A percentile compares a stretch with the other conserved stretches of the same genome.
phyloP scores from a whole-genome alignment of 2,797 vertebrate species.

The Acanthopagrus latus region DNA sequence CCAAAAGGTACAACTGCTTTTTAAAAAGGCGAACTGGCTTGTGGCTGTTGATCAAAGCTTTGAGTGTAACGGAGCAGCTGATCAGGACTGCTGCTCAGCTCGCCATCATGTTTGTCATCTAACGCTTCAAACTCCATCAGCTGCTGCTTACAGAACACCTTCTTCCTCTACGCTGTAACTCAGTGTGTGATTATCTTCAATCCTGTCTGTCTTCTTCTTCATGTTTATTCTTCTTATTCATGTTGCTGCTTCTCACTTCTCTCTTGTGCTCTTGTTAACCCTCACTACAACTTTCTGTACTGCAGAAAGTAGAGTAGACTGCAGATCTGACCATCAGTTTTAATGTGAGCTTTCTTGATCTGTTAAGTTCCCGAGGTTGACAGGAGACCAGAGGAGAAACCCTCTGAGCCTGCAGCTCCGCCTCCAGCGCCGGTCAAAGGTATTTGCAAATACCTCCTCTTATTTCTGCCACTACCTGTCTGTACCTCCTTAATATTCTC shows the following conservation, averaged over 20 bases:
- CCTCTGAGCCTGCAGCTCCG: constrained; percentile 50
- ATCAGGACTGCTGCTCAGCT: not conserved
- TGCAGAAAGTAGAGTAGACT: constrained; percentile 18
- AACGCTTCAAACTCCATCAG: constrained; percentile 1
- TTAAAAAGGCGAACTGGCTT: constrained; percentile 20
- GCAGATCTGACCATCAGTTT: constrained; percentile 36
- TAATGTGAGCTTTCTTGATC: constrained; percentile 70
- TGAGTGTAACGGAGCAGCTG: constrained; percentile 1
- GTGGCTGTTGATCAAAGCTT: constrained; percentile 40
- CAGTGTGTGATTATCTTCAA: not conserved
- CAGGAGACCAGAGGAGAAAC: constrained; percentile 63
- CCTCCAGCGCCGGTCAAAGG: constrained; percentile 62
- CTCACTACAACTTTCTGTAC: constrained; percentile 19
- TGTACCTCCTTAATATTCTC: not conserved
- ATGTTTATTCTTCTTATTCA: not conserved
- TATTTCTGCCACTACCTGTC: not conserved
- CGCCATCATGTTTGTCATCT: constrained; percentile 2
- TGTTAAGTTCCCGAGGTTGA: constrained; percentile 78
- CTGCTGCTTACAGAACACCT: constrained; percentile 37
- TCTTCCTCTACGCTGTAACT: not conserved
- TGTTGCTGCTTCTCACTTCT: constrained; percentile 1
- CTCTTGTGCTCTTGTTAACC: constrained; percentile 48
- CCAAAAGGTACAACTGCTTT: constrained; percentile 75
- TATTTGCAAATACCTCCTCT: constrained; percentile 53
- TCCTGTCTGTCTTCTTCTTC: not conserved